These are phyloP conservation scores for Drosophila lowei DNA, from an alignment of 1,140 invertebrate genomes.

Conservation along the genomic window DNA sequence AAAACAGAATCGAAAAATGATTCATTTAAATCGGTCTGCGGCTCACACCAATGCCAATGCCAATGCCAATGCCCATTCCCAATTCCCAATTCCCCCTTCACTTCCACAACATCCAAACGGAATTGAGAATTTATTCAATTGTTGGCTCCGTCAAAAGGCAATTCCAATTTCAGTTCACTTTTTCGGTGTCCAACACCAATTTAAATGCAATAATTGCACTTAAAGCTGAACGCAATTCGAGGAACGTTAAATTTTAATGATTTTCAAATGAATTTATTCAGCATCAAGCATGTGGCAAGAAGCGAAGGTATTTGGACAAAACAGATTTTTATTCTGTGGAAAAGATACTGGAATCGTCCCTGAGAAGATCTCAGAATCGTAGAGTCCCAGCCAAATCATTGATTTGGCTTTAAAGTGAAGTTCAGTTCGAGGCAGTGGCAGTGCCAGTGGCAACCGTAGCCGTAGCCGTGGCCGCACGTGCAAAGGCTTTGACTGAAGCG, in stretches of 20 bases:
- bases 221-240: too few species aligned
- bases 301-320: too few species aligned
- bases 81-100: background rate
- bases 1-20: constrained; percentile 24
- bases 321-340: background rate
- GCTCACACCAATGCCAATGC: background rate
- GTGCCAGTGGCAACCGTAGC: constrained; percentile 14
- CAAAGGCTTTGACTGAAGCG: constrained; percentile 7
- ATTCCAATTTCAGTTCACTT: too few species aligned
- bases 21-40: constrained; percentile 27
- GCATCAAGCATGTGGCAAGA: too few species aligned
- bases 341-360: background rate
- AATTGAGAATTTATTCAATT: constrained; percentile 21
- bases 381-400: too few species aligned
- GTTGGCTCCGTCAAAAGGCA: too few species aligned
- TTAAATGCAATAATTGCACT: too few species aligned
- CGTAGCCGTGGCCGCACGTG: constrained; percentile 13
- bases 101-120: background rate
- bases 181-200: too few species aligned
- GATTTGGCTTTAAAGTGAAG: constrained; percentile 32
- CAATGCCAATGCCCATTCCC: too few species aligned
- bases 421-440: constrained; percentile 1
- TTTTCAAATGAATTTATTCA: too few species aligned
- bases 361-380: too few species aligned
- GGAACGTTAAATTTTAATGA: too few species aligned